Percentiles rank a stretch among this genome's conserved stretches.
phyloP scores from a whole-genome alignment of 2,888 invertebrate genomes.

The Leucophenga maculata region DNA sequence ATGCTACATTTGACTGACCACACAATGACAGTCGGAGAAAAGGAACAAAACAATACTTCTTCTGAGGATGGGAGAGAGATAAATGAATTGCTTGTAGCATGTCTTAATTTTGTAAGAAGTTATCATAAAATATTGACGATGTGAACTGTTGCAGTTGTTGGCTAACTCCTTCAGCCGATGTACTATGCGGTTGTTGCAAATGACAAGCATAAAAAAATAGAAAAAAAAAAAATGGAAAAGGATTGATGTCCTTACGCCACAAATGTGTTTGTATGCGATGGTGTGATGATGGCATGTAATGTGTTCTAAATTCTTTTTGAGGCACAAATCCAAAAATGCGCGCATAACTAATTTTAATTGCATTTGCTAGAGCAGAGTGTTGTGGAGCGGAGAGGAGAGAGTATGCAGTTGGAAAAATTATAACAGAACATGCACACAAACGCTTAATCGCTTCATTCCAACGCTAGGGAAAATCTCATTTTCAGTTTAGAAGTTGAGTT shows the following conservation, averaged over 20 bases:
- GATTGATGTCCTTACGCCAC: conserved; percentile 49
- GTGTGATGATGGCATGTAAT: conserved; percentile 44
- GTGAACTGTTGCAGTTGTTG: conserved; percentile 61
- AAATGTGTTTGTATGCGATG: conserved; percentile 45
- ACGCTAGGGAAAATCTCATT: conserved; percentile 42
- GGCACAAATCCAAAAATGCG: background rate
- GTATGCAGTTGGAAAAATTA: background rate
- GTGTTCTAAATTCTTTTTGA: conserved; percentile 6
- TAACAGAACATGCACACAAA: conserved; percentile 1
- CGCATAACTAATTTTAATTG: conserved; percentile 21
- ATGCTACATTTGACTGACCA: conserved; percentile 38
- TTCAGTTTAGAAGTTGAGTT: conserved; percentile 18
- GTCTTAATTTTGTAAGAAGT: conserved; percentile 33
- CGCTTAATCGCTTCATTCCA: conserved; percentile 42
- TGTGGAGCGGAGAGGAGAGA: too few relatives aligned
- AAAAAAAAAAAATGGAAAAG: conserved; percentile 40
- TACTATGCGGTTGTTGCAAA: background rate
- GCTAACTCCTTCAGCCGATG: conserved; percentile 9
- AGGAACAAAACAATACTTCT: conserved; percentile 19
- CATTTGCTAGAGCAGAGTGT: background rate
- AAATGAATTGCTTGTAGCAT: conserved; percentile 35
- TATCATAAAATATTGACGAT: conserved; percentile 51
- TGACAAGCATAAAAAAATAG: conserved; percentile 5
- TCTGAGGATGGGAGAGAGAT: too few relatives aligned
- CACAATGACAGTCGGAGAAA: conserved; percentile 42